phyloP scores from a whole-genome alignment of 2,888 invertebrate species.

The Papilio elwesi region DNA sequence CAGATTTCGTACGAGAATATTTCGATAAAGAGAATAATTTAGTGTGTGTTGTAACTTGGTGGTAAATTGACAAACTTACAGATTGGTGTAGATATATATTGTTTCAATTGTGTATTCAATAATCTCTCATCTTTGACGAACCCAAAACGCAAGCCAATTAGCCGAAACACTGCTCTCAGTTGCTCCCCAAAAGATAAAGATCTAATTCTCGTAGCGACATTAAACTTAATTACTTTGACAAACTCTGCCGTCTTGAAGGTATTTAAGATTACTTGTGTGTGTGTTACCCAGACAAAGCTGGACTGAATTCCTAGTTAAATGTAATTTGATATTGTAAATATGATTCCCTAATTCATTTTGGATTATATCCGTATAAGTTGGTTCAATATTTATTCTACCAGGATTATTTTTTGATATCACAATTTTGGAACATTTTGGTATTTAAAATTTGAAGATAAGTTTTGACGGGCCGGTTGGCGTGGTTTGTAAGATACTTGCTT shows the following conservation, averaged over 20 bases:
- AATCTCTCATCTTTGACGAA: neutral
- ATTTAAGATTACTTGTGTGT: neutral
- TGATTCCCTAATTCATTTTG: slow-evolving; percentile 4
- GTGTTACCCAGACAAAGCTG: too few species aligned
- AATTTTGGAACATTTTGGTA: too few species aligned
- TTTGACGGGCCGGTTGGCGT: too few species aligned
- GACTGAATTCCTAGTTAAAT: neutral
- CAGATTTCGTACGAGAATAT: too few species aligned
- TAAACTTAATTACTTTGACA: slow-evolving; percentile 10
- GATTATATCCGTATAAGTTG: neutral
- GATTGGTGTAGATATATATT: neutral
- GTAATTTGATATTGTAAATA: slow-evolving; percentile 6
- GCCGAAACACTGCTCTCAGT: neutral
- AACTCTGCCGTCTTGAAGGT: neutral
- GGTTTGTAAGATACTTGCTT: too few species aligned
- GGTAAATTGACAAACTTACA: neutral
- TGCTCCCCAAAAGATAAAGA: slow-evolving; percentile 3
- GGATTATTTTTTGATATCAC: too few species aligned
- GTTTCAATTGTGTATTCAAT: too few species aligned
- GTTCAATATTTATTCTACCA: too few species aligned
- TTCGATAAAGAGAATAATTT: too few species aligned
- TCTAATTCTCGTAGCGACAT: slow-evolving; percentile 16
- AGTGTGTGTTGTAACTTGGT: too few species aligned
- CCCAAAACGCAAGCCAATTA: slow-evolving; percentile 10
- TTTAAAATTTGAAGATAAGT: too few species aligned